Conservation (phyloP, 2,888 invertebrate genomes). For the Nemoura dubitans region DNA sequence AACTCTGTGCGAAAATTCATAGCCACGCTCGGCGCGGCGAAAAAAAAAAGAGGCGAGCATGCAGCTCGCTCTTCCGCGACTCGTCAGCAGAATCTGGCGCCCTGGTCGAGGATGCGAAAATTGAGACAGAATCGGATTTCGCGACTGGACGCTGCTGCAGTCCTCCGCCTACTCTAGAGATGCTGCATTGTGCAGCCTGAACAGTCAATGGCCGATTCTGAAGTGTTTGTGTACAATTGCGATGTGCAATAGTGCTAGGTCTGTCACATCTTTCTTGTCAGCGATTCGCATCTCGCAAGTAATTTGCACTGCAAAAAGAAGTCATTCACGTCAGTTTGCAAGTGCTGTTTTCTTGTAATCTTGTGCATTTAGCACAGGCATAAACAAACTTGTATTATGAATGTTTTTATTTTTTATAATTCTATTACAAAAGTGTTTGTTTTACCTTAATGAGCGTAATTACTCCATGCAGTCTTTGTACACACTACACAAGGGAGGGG, state of each 20-base stretch:
- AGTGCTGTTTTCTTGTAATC: background rate
- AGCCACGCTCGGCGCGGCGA: background rate
- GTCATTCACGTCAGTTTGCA: background rate
- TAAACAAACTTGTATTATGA: background rate
- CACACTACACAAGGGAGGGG: background rate
- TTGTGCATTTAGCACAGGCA: background rate
- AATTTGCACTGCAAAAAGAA: background rate
- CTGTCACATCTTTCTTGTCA: background rate
- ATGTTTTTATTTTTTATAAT: background rate
- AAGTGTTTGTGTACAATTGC: background rate
- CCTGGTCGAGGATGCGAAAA: background rate
- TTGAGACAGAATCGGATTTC: background rate
- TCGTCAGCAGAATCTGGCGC: background rate
- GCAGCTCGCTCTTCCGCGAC: background rate
- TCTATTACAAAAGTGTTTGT: background rate
- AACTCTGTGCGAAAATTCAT: background rate
- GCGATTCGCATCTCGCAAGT: background rate
- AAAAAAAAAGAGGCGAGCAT: background rate
- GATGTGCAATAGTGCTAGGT: background rate
- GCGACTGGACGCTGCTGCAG: background rate
- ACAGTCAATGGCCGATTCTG: background rate
- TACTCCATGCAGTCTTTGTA: background rate
- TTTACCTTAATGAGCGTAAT: slow-evolving; percentile 4
- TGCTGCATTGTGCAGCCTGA: no score
- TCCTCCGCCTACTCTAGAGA: no score